These are phyloP conservation scores for Mandrillus leucophaeus DNA, from an alignment of 2,113 vertebrate species.

Conservation along the genomic window DNA sequence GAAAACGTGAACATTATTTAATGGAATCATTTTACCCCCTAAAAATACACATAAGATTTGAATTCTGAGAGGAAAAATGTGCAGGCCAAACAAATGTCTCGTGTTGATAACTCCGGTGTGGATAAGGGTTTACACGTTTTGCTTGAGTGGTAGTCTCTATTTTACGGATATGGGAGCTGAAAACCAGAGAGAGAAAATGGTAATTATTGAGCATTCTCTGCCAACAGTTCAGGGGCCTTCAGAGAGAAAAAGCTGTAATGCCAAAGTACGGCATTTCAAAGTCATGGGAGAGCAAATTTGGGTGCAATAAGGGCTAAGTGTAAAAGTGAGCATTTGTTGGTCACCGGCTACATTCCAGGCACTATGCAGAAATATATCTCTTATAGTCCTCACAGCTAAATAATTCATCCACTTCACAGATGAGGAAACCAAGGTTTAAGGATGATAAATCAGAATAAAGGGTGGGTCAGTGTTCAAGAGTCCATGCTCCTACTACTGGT, in stretches of 20 bases:
- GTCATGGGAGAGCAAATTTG: too few relatives aligned
- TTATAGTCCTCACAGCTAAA: neutral
- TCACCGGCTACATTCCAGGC: neutral
- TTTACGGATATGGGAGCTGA: neutral
- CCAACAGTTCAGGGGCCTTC: neutral
- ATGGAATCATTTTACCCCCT: too few relatives aligned
- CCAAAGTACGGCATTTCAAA: neutral
- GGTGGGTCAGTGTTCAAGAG: neutral
- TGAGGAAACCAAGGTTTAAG: neutral
- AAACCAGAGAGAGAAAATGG: neutral
- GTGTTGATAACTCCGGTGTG: neutral
- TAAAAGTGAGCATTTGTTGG: neutral
- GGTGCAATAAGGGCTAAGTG: neutral
- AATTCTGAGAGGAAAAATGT: neutral
- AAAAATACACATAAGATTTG: neutral
- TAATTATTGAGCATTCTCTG: fast-evolving
- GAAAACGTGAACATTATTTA: neutral
- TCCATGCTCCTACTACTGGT: neutral
- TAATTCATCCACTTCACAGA: neutral
- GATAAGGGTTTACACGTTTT: neutral
- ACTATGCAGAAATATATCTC: neutral
- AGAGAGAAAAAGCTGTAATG: neutral
- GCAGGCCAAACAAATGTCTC: neutral
- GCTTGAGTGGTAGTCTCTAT: neutral
- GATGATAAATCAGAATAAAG: neutral